These are phyloP conservation scores for Amiota minor DNA, from an alignment of 2,888 invertebrate species.

Conservation along the genomic window DNA sequence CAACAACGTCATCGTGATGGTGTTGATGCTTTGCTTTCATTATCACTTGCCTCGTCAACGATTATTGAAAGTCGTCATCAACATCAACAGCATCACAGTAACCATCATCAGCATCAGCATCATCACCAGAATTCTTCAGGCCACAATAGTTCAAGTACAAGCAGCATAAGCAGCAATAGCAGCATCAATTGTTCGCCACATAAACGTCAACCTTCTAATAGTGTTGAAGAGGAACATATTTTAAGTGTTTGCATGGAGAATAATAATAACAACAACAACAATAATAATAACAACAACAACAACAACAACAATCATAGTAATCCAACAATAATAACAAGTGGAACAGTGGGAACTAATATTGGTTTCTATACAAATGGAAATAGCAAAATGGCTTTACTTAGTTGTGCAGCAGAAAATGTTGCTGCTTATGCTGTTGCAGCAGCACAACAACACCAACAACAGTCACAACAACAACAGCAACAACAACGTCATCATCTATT, in stretches of 20 bases:
- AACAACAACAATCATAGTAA: conserved; percentile 22
- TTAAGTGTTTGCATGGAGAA: conserved; percentile 56
- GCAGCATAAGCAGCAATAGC: conserved; percentile 48
- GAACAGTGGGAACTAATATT: conserved; percentile 18
- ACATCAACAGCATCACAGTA: conserved; percentile 4
- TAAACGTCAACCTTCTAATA: conserved; percentile 70
- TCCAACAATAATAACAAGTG: conserved; percentile 38
- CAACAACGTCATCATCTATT: conserved; percentile 42
- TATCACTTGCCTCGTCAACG: conserved; percentile 82
- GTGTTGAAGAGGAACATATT: conserved; percentile 66
- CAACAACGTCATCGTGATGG: conserved; percentile 84
- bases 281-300: conserved; percentile 40
- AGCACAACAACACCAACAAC: conserved; percentile 40
- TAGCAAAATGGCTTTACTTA: conserved; percentile 65
- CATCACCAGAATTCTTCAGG: conserved; percentile 3
- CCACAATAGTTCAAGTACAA: conserved; percentile 2
- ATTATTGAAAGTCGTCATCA: conserved; percentile 63
- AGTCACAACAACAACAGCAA: conserved; percentile 36
- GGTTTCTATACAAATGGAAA: conserved; percentile 44
- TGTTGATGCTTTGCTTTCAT: conserved; percentile 84
- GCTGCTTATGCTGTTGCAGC: conserved; percentile 42
- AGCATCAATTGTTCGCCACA: conserved; percentile 67
- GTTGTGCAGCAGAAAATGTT: conserved; percentile 58
- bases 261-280: conserved; percentile 33
- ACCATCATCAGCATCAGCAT: conserved; percentile 5